Conservation (phyloP, 2,113 vertebrate genomes). For the Rhizomys pruinosus region DNA sequence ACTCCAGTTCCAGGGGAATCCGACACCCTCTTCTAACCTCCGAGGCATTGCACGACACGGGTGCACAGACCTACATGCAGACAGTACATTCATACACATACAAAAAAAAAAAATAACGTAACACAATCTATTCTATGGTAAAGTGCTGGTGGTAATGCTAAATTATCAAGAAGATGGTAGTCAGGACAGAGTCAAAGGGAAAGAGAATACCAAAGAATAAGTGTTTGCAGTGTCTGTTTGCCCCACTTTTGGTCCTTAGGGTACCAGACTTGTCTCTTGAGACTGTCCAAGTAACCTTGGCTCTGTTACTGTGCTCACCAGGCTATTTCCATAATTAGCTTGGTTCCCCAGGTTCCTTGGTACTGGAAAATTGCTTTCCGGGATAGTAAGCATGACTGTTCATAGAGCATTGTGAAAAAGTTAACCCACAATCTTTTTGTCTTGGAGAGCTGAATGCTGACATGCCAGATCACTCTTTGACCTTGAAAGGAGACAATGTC, state of each 20-base stretch:
- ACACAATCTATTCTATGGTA: too few species aligned
- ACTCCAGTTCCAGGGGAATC: too few species aligned
- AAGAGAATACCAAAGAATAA: not conserved
- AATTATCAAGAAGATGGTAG: not conserved
- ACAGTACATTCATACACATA: too few species aligned
- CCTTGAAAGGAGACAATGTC: slow-evolving; percentile 17
- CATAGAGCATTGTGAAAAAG: not conserved
- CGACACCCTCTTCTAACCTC: too few species aligned
- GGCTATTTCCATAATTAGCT: not conserved
- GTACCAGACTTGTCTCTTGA: not conserved
- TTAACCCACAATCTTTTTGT: not conserved
- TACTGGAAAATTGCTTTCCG: not conserved
- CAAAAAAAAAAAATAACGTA: too few species aligned
- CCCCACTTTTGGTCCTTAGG: not conserved
- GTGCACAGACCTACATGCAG: too few species aligned
- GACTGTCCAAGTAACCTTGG: not conserved
- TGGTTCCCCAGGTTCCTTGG: not conserved
- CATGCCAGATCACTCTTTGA: slow-evolving; percentile 18
- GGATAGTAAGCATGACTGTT: not conserved
- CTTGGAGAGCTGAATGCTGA: not conserved
- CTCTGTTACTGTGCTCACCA: not conserved
- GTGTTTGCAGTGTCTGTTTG: not conserved
- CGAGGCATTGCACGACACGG: too few species aligned
- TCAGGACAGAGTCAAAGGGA: not conserved
- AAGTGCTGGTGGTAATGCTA: not conserved